Base-by-base conservation (phyloP, 1,140 invertebrate genomes). In the Mesaphorura yosii region DNA sequence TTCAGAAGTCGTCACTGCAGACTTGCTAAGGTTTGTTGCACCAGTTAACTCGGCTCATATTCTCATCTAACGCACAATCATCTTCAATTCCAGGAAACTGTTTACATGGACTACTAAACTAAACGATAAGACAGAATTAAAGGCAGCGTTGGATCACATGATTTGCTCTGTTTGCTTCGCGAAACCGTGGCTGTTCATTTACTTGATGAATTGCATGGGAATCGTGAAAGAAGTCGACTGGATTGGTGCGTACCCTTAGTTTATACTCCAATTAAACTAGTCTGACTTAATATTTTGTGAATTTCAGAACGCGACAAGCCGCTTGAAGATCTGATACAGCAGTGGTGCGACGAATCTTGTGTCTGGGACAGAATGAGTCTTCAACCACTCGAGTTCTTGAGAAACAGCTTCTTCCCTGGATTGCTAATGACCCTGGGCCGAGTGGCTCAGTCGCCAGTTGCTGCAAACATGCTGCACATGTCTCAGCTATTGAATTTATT, bases 161-260 rank as follows among this genome's bases (percentile, higher is more conserved):
- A 68, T 93, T 14, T 92, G 88, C 65, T 81, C 86, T 1, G 74
- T 89, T 57, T 92, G 87, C 66, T 83, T 82, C 66, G 84, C 88
- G 26, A 76, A 80, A 55, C 82, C 86, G 0, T 77, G 80, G 40
- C 70, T 86, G 20, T 90, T 88, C 59, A 78, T 76, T 22, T 72
- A 80, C 53, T 67, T 91, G 7, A 66, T 91, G 20, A 76, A 81
- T 63, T 79, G 78, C 65, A 78, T 89, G 65, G 80, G 79, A 49
- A 79, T 88, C 23, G 52, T 59, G 23, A 40, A 57, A 25, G n/a
- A 22, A 3, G 26, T 42, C 15, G 57, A 62, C 38, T 54, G 55
- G 45, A n/a, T n/a, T n/a, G n/a, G 40, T 53, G 4, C 52, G 53
- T 60, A 53, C 47, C 20, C 40, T 3, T 37, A 26, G 19, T 67